A percentile compares a stretch with the other conserved stretches of the same genome.
These are phyloP conservation scores for Siniperca obscura DNA, from an alignment of 2,797 vertebrate species.

Conservation along the genomic window DNA sequence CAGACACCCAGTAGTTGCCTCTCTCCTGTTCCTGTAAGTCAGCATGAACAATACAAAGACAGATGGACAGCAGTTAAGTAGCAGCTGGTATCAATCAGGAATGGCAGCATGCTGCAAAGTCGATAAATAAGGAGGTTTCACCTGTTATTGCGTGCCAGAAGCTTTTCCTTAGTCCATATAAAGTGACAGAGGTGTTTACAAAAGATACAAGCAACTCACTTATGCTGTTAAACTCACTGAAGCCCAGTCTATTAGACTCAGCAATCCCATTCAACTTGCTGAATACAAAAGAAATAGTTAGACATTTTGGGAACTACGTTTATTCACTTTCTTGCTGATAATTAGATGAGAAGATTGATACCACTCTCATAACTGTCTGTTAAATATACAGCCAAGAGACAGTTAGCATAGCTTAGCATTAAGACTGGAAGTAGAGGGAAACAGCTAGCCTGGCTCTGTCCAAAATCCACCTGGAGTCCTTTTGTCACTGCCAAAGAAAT, in stretches of 20 bases:
- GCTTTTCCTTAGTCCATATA: conserved; percentile 61
- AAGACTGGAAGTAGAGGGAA: background rate
- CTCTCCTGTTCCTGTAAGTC: conserved; percentile 39
- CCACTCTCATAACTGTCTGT: background rate
- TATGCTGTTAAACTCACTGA: conserved; percentile 56
- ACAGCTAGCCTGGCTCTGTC: background rate
- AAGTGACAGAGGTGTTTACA: conserved; percentile 71
- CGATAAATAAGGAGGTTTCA: conserved; percentile 77
- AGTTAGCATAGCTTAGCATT: background rate
- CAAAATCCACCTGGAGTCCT: background rate
- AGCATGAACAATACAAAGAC: conserved; percentile 67
- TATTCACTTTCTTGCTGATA: conserved; percentile 14
- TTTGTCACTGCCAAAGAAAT: background rate
- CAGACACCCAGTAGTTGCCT: conserved; percentile 26
- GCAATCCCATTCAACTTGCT: conserved; percentile 40
- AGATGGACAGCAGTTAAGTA: conserved; percentile 74
- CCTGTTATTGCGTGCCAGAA: conserved; percentile 72
- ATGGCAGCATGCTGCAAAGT: conserved; percentile 66
- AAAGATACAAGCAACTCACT: conserved; percentile 52
- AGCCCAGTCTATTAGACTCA: conserved; percentile 32
- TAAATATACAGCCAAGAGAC: background rate
- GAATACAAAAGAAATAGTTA: conserved; percentile 15
- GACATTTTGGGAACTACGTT: background rate
- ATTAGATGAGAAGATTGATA: conserved; percentile 11
- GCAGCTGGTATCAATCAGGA: conserved; percentile 76